Percentiles rank a stretch among this genome's conserved stretches.
phyloP scores from a whole-genome alignment of 2,113 vertebrate genomes.

The Leiothrix lutea region DNA sequence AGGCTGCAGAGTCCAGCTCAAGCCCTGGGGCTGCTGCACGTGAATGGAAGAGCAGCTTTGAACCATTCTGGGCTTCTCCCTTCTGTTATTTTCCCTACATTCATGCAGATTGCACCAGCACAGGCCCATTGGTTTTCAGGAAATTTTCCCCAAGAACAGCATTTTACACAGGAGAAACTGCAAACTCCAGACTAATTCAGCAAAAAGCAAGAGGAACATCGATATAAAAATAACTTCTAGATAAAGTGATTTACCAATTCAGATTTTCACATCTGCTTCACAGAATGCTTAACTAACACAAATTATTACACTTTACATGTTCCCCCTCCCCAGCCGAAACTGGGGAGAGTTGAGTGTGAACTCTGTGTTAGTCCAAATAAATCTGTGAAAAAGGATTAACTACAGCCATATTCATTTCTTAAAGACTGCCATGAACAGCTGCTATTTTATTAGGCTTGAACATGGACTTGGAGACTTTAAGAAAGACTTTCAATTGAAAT shows the following conservation, averaged over 20 bases:
- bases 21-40: not conserved
- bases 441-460: not conserved
- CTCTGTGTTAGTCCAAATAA: not conserved
- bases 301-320: not conserved
- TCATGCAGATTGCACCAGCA: not conserved
- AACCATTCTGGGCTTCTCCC: not conserved
- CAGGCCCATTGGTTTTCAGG: not conserved
- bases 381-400: not conserved
- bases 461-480: not conserved
- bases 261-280: not conserved
- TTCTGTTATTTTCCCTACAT: not conserved
- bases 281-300: not conserved
- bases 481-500: not conserved
- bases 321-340: not conserved
- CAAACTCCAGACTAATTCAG: not conserved
- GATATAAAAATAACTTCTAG: not conserved
- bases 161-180: not conserved
- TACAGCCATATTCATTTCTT: not conserved
- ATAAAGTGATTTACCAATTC: not conserved
- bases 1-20: not conserved
- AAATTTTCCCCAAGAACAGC: not conserved
- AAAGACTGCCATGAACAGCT: not conserved
- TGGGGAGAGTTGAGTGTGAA: not conserved
- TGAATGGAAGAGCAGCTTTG: not conserved
- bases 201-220: not conserved